A percentile compares a stretch with the other conserved stretches of the same genome.
These are phyloP conservation scores for Meloe dianella DNA, from an alignment of 2,888 invertebrate species.

Conservation along the genomic window DNA sequence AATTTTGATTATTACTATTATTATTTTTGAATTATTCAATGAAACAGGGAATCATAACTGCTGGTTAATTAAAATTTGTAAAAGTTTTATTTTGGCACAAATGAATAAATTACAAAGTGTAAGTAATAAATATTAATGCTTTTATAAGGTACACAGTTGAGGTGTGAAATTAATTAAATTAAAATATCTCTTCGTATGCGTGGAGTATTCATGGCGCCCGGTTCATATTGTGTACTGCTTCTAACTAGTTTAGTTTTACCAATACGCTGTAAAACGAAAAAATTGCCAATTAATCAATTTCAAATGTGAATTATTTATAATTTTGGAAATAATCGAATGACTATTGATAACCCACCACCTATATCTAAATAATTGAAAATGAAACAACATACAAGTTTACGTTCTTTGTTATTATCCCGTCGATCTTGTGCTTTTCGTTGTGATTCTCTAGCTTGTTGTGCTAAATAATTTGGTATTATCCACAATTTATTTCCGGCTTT, in stretches of 20 bases:
- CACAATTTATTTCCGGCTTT: constrained; percentile 79
- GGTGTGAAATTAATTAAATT: constrained; percentile 34
- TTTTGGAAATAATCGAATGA: background rate
- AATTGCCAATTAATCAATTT: background rate
- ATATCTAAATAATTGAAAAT: constrained; percentile 41
- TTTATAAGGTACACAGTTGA: constrained; percentile 26
- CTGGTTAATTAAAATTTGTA: constrained; percentile 34
- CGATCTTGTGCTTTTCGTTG: constrained; percentile 52
- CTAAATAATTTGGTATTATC: constrained; percentile 76
- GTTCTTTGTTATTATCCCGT: constrained; percentile 51
- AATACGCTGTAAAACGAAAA: constrained; percentile 38
- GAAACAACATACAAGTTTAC: constrained; percentile 53
- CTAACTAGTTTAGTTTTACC: constrained; percentile 54
- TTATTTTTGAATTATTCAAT: background rate
- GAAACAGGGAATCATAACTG: constrained; percentile 13
- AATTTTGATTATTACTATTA: background rate
- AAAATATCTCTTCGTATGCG: constrained; percentile 51
- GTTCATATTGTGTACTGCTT: constrained; percentile 57
- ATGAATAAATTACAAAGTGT: constrained; percentile 40
- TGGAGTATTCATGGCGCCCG: constrained; percentile 52
- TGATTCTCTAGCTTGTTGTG: constrained; percentile 66
- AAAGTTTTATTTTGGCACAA: constrained; percentile 47
- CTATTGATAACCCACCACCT: constrained; percentile 39
- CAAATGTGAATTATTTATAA: background rate
- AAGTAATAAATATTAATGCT: constrained; percentile 29